phyloP scores from a whole-genome alignment of 2,797 vertebrate genomes.

The Spizella passerina region DNA sequence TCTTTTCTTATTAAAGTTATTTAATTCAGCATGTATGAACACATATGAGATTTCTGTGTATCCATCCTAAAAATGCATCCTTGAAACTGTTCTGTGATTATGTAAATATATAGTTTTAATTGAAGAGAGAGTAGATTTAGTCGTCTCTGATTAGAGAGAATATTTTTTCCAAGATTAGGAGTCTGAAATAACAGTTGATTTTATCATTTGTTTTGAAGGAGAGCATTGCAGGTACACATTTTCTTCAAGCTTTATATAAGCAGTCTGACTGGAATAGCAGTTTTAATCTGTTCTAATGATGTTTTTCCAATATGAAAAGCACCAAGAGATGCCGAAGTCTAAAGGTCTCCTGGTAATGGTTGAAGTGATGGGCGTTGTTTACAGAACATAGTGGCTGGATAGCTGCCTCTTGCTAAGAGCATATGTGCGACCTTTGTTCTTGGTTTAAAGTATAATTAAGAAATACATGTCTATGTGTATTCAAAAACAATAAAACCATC shows the following conservation, averaged over 20 bases:
- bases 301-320: constrained; percentile 41
- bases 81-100: constrained; percentile 2
- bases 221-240: constrained; percentile 19
- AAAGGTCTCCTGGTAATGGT: constrained; percentile 64
- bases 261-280: constrained; percentile 37
- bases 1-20: not conserved
- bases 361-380: constrained; percentile 55
- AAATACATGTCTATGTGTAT: not conserved
- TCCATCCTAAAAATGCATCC: not conserved
- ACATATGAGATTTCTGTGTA: not conserved
- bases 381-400: not conserved
- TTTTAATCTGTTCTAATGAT: constrained; percentile 63
- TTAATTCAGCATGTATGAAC: not conserved
- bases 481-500: constrained; percentile 41
- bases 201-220: constrained; percentile 44
- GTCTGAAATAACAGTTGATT: constrained; percentile 5
- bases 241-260: constrained; percentile 49
- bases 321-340: constrained; percentile 55
- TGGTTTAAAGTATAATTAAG: constrained; percentile 60
- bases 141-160: constrained; percentile 8
- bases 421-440: not conserved
- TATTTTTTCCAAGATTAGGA: not conserved
- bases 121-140: not conserved
- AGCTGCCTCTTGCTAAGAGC: not conserved
- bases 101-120: not conserved